Percentiles rank a stretch among this genome's conserved stretches.
Evolutionary conservation across 2,797 vertebrate species (phyloP).

Genomic region (Jordanella pulchra): DNA sequence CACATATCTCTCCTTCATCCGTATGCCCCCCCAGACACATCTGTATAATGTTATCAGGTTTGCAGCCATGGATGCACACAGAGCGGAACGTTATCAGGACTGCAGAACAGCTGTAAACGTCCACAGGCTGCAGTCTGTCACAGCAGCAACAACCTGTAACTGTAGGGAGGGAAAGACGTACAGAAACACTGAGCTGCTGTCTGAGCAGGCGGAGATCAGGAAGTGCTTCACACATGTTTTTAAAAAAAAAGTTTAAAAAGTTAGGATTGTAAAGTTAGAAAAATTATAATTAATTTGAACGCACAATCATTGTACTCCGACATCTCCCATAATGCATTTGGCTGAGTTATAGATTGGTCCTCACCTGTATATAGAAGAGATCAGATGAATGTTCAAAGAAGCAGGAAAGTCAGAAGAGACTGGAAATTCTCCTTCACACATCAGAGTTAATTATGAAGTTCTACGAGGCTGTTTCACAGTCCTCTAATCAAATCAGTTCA

Average conservation of each 20-base stretch:
- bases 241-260: background rate
- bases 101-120: background rate
- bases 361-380: background rate
- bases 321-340: constrained; percentile 11
- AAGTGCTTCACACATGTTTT: background rate
- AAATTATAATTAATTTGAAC: too few species aligned
- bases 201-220: too few species aligned
- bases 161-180: background rate
- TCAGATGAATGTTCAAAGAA: background rate
- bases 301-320: background rate
- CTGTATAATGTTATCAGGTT: constrained; percentile 13
- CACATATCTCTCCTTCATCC: constrained; percentile 22
- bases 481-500: too few species aligned
- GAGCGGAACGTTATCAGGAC: constrained; percentile 17
- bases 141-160: background rate
- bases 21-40: background rate
- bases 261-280: too few species aligned
- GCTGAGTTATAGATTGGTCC: background rate
- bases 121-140: background rate
- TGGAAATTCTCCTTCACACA: too few species aligned
- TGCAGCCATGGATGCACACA: background rate
- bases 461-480: too few species aligned
- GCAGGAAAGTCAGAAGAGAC: background rate
- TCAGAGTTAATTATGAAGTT: too few species aligned
- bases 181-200: background rate